These are phyloP conservation scores for Dendrolimus punctatus DNA, from an alignment of 1,140 invertebrate species.

Conservation along the genomic window DNA sequence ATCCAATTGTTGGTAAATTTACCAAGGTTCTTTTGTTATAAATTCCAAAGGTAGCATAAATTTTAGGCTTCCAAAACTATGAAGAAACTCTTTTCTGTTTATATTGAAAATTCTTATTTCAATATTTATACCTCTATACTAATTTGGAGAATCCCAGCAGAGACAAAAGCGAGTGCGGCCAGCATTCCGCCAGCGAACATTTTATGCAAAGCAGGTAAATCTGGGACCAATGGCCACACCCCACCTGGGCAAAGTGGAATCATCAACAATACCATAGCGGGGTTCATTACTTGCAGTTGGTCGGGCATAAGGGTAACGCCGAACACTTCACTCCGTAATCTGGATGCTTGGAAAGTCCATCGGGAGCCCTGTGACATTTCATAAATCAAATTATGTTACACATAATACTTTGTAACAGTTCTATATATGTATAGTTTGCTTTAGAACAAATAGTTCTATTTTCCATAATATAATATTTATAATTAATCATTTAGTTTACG, in stretches of 20 bases:
- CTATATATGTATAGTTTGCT: no score
- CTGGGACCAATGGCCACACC: conserved; percentile 74
- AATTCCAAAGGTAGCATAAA: no score
- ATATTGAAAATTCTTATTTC: no score
- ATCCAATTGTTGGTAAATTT: no score
- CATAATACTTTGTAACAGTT: no score
- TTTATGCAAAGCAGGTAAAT: conserved; percentile 79
- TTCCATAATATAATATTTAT: no score
- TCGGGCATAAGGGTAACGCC: conserved; percentile 75
- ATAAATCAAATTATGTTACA: neutral
- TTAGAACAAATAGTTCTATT: no score
- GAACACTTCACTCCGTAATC: conserved; percentile 76
- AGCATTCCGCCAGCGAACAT: conserved; percentile 86
- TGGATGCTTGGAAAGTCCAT: conserved; percentile 83
- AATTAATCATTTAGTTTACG: no score
- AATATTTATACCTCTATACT: conserved; percentile 40
- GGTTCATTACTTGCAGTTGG: conserved; percentile 81
- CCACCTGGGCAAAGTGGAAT: conserved; percentile 80
- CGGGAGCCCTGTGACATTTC: conserved; percentile 75
- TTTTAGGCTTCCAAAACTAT: no score
- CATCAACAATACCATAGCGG: conserved; percentile 78
- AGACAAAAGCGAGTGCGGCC: conserved; percentile 82
- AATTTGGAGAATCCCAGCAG: conserved; percentile 56
- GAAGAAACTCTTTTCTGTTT: no score
- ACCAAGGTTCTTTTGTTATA: no score